Evolutionary conservation across 2,797 vertebrate species (phyloP), one percentile per base, ranked within the genome.

Genomic region (Syngnathus rostellatus): DNA sequence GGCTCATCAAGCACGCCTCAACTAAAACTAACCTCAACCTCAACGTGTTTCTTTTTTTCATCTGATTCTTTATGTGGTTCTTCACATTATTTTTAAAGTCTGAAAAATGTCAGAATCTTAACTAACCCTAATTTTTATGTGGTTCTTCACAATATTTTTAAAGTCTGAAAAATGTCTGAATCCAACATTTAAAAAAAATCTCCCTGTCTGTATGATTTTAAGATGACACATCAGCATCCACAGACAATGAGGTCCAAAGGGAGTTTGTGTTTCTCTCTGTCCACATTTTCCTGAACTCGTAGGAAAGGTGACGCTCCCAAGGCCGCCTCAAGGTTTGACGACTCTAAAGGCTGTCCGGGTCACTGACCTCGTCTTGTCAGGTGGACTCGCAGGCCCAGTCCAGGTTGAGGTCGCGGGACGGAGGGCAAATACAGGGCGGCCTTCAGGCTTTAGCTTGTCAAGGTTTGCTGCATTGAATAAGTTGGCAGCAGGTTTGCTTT

Each of bases 321-420:
- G 31, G 5, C 25, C 77, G 78, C 81, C 74, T 40, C 53, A 81
- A 63, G 76, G 73, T 77, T 81, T 68, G 63, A 58, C 23, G 69
- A 58, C 31, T 8, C 6, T 12, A 16, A 17, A 58, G 16, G 2
- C 55, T 6, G 25, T 14, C 55, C 55, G 70, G 76, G 77, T 65
- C 64, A 45, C 48, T 66, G 81, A 84, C 79, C 80, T 74, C 64
- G 16, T 14, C 5, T 68, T 60, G 75, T 72, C 81, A 83, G 77
- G 66, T 70, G 69, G 72, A 78, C 72, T 69, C 68, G 62, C 25
- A 62, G 8, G 67, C 57, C 68, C 65, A 67, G 69, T 78, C 76
- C 81, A 79, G 79, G 80, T 63, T 70, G 77, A 77, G 74, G 55
- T 62, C 48, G 10, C 41, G 38, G 53, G 58, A 43, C 59, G 48